These are phyloP conservation scores for Atractosteus spatula DNA, from an alignment of 2,113 vertebrate species.

Conservation along the genomic window DNA sequence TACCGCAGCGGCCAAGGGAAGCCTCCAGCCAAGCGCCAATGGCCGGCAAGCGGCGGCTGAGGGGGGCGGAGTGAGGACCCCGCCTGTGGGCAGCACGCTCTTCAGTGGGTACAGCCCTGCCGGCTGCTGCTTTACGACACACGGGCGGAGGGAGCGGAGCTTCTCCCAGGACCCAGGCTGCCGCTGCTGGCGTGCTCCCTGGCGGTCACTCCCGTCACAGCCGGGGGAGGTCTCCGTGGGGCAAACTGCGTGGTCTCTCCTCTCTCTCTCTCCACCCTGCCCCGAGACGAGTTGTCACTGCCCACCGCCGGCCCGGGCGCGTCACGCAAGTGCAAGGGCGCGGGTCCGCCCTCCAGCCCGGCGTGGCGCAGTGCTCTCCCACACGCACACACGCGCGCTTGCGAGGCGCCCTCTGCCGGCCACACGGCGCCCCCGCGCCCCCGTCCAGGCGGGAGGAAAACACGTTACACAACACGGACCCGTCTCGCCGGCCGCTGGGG, in stretches of 20 bases:
- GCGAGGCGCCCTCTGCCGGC: background rate
- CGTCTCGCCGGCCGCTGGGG: background rate
- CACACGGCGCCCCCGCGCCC: background rate
- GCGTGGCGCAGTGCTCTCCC: background rate
- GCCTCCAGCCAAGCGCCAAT: background rate
- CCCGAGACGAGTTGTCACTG: too few species aligned
- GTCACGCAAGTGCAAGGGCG: too few species aligned
- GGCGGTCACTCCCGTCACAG: too few species aligned
- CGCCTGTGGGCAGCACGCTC: background rate
- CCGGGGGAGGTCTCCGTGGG: too few species aligned
- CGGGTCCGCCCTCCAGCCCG: background rate
- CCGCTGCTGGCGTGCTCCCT: too few species aligned
- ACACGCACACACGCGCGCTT: background rate
- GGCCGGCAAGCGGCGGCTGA: background rate
- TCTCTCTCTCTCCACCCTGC: too few species aligned
- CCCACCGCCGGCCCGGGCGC: too few species aligned
- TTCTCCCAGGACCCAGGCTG: too few species aligned
- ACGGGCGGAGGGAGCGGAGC: too few species aligned
- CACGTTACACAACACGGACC: background rate
- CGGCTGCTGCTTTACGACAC: too few species aligned
- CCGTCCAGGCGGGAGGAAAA: background rate
- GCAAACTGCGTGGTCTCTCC: too few species aligned
- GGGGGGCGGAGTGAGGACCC: background rate
- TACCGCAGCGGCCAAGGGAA: constrained; percentile 19
- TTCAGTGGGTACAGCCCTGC: background rate